Evolutionary conservation across 2,113 vertebrate genomes (phyloP).

Genomic region (Nannospalax galili): DNA sequence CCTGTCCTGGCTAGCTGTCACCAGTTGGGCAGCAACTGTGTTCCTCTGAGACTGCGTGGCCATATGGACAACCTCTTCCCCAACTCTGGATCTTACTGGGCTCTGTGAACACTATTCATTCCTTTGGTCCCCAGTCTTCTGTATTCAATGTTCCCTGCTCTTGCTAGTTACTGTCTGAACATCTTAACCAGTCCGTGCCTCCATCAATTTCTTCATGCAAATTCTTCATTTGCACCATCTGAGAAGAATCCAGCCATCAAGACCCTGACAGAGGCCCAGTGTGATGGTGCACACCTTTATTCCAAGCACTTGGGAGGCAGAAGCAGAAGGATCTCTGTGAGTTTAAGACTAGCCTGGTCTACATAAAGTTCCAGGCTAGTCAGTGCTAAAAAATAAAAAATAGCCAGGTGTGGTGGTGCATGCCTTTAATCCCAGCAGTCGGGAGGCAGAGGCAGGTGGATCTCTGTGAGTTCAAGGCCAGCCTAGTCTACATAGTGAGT

Average conservation of each 20-base stretch:
- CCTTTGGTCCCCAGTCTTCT: neutral
- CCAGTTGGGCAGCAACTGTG: neutral
- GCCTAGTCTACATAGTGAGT: no score
- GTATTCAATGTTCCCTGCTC: neutral
- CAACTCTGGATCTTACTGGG: neutral
- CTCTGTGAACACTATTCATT: neutral
- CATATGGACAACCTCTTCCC: neutral
- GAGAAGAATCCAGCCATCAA: neutral
- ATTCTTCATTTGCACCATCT: conserved; percentile 16
- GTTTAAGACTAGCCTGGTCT: no score
- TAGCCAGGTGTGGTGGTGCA: no score
- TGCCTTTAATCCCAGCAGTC: no score
- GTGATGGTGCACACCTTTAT: no score
- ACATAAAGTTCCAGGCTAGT: no score
- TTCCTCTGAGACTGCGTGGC: neutral
- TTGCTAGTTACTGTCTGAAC: neutral
- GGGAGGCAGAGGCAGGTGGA: no score
- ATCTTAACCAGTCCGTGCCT: neutral
- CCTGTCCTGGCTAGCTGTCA: neutral
- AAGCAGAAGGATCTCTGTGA: no score
- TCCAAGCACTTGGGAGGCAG: no score
- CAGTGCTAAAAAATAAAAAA: no score
- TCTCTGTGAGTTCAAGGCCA: no score
- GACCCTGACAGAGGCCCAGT: neutral
- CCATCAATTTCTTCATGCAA: neutral